These are phyloP conservation scores for Stenodema calcarata DNA, from an alignment of 2,888 invertebrate species.

Conservation along the genomic window DNA sequence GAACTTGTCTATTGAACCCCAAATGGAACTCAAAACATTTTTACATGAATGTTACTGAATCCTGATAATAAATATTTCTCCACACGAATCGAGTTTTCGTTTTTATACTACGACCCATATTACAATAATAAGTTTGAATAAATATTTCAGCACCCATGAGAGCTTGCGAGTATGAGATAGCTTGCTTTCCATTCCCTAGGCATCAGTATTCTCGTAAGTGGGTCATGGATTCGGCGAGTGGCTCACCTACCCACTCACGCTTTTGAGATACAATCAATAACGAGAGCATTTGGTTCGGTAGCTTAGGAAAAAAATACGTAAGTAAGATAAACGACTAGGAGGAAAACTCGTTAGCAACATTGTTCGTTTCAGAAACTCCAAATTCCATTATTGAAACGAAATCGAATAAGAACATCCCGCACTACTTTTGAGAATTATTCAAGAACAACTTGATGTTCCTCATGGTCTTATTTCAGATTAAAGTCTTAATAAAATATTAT, in stretches of 20 bases:
- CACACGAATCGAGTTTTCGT: background rate
- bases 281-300: background rate
- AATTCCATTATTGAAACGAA: conserved; percentile 25
- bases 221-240: background rate
- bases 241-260: background rate
- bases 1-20: too few species aligned
- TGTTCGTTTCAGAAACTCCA: conserved; percentile 10
- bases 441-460: background rate
- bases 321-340: conserved; percentile 23
- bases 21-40: too few species aligned
- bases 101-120: background rate
- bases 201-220: background rate
- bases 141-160: background rate
- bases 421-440: background rate
- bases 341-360: conserved; percentile 11
- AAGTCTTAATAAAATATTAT: too few species aligned
- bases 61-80: too few species aligned
- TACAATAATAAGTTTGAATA: background rate
- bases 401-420: background rate
- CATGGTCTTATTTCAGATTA: background rate
- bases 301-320: background rate
- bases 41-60: too few species aligned
- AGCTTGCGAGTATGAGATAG: background rate
- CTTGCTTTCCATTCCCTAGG: background rate
- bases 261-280: background rate